Base-by-base conservation (phyloP, 2,888 invertebrate species). In the Mystacides longicornis region DNA sequence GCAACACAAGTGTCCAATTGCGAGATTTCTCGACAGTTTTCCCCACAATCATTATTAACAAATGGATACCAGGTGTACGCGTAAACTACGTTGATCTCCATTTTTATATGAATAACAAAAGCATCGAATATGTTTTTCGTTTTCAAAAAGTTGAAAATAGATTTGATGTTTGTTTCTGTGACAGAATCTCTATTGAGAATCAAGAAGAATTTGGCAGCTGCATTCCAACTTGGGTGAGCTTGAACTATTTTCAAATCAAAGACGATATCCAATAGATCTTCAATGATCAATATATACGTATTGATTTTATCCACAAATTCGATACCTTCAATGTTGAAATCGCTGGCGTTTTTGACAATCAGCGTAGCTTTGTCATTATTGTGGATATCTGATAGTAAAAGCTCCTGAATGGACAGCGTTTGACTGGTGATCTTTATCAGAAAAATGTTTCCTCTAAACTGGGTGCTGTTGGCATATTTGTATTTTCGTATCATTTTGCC, bases 31-130 rank as follows among this genome's bases (percentile, higher is more conserved):
- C 42, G n/a, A 23, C 51, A 51, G 3, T 5, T 14, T 2, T 9
- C 7, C 22, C 42, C 51, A 21, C 51, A 51, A 3, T 3, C 18
- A 7, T 37, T 42, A 20, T 20, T 20, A 18, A 14, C 16, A 16
- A n/a, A 51, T 20, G 51, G 51, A 11, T 21, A 19, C 51, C 51
- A 51, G 2, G 51, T 51, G 22, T 42, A 51, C 14, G 42, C 18
- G n/a, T 4, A 3, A 3, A 50, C 50, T 18, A 7, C 14, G 14
- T 33, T 18, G 33, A 3, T 33, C 9, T 31, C 20, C n/a, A 16
- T 27, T 5, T 19, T 14, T 2, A 19, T 19, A 16, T 20, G 42
- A 11, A 51, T 9, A 4, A 51, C 37, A 33, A 20, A 51, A 9
- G 42, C 18, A 21, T 51, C 51, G 19, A 42, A 21, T 2, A 51